A percentile compares a stretch with the other conserved stretches of the same genome.
Conservation (phyloP, 2,888 invertebrate species). For the Drosophila sordidula region DNA sequence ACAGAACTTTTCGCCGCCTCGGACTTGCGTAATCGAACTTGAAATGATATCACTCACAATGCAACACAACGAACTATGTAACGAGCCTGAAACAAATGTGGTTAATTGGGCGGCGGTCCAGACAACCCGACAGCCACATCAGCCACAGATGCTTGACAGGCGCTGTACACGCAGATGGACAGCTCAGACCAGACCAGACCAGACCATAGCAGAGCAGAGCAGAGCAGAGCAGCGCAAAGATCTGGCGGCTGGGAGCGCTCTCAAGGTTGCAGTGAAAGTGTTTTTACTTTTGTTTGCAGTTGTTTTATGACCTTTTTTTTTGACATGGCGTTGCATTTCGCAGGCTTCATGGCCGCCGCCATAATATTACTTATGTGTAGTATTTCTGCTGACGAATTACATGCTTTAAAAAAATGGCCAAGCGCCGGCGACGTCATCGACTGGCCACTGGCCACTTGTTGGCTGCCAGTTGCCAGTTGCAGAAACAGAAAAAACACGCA, state of each 20-base stretch:
- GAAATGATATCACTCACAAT: slow-evolving; percentile 57
- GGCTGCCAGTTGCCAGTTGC: slow-evolving; percentile 25
- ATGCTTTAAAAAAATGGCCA: slow-evolving; percentile 62
- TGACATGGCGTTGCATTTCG: slow-evolving; percentile 57
- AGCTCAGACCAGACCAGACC: slow-evolving; percentile 1
- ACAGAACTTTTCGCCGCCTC: slow-evolving; percentile 57
- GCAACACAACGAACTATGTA: slow-evolving; percentile 25
- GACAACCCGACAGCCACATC: slow-evolving; percentile 25
- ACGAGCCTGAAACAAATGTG: slow-evolving; percentile 61
- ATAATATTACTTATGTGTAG: slow-evolving; percentile 38
- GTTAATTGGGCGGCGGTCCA: slow-evolving; percentile 66
- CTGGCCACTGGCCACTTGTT: slow-evolving; percentile 29
- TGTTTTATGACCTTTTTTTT: slow-evolving; percentile 62
- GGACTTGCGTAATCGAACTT: slow-evolving; percentile 65
- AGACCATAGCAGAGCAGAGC: not conserved
- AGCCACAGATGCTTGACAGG: slow-evolving; percentile 36
- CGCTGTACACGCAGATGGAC: slow-evolving; percentile 23
- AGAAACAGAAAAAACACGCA: slow-evolving; percentile 60
- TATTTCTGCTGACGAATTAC: slow-evolving; percentile 75
- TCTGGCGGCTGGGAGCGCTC: slow-evolving; percentile 23
- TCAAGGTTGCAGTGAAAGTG: slow-evolving; percentile 82
- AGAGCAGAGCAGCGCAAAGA: not conserved
- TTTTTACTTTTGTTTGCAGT: slow-evolving; percentile 73
- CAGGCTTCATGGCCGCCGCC: slow-evolving; percentile 67
- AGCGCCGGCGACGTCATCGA: slow-evolving; percentile 47